Percentiles rank a stretch among this genome's conserved stretches.
These are phyloP conservation scores for Oncorhynchus tshawytscha DNA, from an alignment of 2,113 vertebrate genomes.

Conservation along the genomic window DNA sequence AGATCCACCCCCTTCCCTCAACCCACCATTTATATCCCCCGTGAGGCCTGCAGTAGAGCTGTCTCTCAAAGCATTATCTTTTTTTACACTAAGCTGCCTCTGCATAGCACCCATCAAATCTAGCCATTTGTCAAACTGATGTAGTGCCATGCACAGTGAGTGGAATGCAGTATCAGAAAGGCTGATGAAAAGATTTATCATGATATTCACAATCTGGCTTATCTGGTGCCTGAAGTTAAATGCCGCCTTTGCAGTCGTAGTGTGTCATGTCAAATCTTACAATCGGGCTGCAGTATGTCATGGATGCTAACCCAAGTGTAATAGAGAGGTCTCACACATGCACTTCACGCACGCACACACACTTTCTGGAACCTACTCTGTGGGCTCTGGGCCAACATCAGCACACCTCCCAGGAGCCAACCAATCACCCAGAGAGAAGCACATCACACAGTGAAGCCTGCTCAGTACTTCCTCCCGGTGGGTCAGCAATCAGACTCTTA, in stretches of 20 bases:
- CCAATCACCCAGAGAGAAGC: slow-evolving; percentile 30
- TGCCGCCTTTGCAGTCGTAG: too few species aligned
- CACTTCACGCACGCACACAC: not conserved
- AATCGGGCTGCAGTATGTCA: too few species aligned
- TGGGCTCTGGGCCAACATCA: slow-evolving; percentile 36
- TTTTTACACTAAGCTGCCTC: not conserved
- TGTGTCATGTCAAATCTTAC: too few species aligned
- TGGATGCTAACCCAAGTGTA: too few species aligned
- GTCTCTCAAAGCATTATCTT: slow-evolving; percentile 5
- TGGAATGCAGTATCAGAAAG: not conserved
- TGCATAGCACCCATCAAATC: not conserved
- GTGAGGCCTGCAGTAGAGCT: not conserved
- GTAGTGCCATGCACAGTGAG: not conserved
- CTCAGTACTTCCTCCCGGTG: slow-evolving; percentile 41
- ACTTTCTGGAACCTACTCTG: slow-evolving; percentile 22
- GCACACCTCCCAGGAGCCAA: slow-evolving; percentile 35
- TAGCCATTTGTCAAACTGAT: not conserved
- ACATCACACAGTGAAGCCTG: slow-evolving; percentile 22
- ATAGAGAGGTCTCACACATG: too few species aligned
- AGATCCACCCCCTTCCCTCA: not conserved
- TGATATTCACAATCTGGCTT: not conserved
- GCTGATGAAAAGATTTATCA: not conserved
- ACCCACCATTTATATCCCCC: not conserved
- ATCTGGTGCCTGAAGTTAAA: not conserved
- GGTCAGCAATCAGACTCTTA: slow-evolving; percentile 46